Conservation (phyloP, 2,797 vertebrate genomes). For the Myripristis murdjan region DNA sequence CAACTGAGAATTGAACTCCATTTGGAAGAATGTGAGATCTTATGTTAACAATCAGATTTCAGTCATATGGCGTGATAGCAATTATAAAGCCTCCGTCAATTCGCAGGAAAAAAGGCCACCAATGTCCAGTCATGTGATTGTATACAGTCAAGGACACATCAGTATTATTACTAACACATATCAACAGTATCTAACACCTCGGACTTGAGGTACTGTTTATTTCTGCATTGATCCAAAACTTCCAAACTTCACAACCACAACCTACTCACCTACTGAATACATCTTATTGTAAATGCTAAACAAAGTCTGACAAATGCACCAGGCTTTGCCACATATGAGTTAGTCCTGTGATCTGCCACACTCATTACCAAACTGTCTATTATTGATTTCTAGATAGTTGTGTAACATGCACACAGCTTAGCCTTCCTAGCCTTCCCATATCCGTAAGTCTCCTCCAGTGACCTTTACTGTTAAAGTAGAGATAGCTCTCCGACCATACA, state of each 20-base stretch:
- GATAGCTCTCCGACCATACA: constrained; percentile 68
- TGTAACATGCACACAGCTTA: constrained; percentile 77
- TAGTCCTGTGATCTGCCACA: constrained; percentile 61
- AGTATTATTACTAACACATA: constrained; percentile 12
- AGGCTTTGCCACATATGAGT: constrained; percentile 45
- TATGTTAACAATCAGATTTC: constrained; percentile 37
- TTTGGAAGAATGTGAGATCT: constrained; percentile 43
- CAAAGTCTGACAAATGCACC: constrained; percentile 28
- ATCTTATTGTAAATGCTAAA: constrained; percentile 17
- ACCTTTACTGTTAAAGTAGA: constrained; percentile 82
- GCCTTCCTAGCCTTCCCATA: constrained; percentile 77
- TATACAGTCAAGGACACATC: constrained; percentile 17
- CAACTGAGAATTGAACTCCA: constrained; percentile 31
- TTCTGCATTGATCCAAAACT: not conserved
- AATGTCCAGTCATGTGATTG: constrained; percentile 29
- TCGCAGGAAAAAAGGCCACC: constrained; percentile 33
- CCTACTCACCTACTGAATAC: not conserved
- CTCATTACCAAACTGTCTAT: constrained; percentile 72
- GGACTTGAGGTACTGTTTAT: not conserved
- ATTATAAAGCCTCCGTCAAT: constrained; percentile 16
- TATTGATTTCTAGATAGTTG: constrained; percentile 79
- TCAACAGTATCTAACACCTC: not conserved
- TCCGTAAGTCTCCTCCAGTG: constrained; percentile 75
- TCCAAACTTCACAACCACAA: not conserved
- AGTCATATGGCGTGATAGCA: constrained; percentile 35